Evolutionary conservation across 1,140 invertebrate species (phyloP).

Genomic region (Aphis gossypii): DNA sequence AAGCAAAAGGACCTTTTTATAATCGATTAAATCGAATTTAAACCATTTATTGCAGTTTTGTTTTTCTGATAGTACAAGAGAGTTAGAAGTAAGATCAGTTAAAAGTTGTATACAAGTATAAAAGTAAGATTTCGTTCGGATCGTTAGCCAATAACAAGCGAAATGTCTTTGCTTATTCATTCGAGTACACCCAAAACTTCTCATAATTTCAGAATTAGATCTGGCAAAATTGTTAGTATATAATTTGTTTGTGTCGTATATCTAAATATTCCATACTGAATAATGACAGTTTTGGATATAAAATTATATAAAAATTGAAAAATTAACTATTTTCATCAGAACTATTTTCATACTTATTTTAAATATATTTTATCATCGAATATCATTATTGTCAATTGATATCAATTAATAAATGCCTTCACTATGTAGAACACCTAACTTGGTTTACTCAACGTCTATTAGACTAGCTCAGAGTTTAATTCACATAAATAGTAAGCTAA

Average conservation of each 20-base stretch:
- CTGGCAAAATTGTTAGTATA: not conserved
- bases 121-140: not conserved
- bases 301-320: not conserved
- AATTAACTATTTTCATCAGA: not conserved
- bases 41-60: not conserved
- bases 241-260: not conserved
- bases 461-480: too few relatives aligned
- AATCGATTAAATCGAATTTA: not conserved
- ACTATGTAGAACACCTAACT: too few relatives aligned
- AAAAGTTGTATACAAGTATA: slow-evolving; percentile 3
- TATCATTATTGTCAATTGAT: too few relatives aligned
- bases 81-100: slow-evolving; percentile 4
- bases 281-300: not conserved
- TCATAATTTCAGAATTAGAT: not conserved
- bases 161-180: slow-evolving; percentile 9
- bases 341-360: not conserved
- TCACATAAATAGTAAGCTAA: too few relatives aligned
- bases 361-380: too few relatives aligned
- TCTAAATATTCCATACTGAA: not conserved
- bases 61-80: not conserved
- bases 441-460: too few relatives aligned
- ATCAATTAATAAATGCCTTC: too few relatives aligned
- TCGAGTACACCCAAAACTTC: not conserved
- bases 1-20: not conserved
- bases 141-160: slow-evolving; percentile 32